These are phyloP conservation scores for Coendou prehensilis DNA, from an alignment of 2,797 vertebrate genomes.

Conservation along the genomic window DNA sequence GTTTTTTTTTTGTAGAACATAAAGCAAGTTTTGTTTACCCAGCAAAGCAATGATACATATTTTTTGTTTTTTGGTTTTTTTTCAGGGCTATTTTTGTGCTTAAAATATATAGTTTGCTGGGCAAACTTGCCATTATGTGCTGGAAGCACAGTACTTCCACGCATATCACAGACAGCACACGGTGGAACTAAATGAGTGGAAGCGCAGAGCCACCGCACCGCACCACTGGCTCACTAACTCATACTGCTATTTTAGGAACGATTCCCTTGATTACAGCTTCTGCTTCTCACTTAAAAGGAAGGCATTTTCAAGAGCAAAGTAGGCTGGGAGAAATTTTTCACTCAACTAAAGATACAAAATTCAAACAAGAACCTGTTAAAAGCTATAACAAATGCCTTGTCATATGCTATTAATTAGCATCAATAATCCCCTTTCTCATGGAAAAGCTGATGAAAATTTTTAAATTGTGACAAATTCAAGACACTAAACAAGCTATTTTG, in stretches of 20 bases:
- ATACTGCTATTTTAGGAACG: constrained; percentile 17
- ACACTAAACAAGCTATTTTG: constrained; percentile 43
- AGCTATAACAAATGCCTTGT: constrained; percentile 44
- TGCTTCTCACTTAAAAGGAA: constrained; percentile 68
- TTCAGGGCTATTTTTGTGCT: not conserved
- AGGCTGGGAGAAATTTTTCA: constrained; percentile 58
- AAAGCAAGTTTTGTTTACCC: constrained; percentile 60
- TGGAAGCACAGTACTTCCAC: constrained; percentile 29
- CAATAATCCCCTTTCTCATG: constrained; percentile 28
- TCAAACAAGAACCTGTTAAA: constrained; percentile 67
- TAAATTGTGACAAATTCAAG: constrained; percentile 38
- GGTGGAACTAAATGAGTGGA: not conserved
- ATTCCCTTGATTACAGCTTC: constrained; percentile 37
- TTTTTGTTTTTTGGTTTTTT: constrained; percentile 27
- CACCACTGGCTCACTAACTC: constrained; percentile 40
- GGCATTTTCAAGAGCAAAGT: constrained; percentile 64
- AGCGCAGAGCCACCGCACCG: constrained; percentile 7
- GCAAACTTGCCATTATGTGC: constrained; percentile 13
- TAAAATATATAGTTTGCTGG: constrained; percentile 28
- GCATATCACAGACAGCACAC: not conserved
- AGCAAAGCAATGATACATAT: constrained; percentile 28
- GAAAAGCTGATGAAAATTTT: constrained; percentile 45
- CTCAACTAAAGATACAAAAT: constrained; percentile 60
- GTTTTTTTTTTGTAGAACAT: not conserved
- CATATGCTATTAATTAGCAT: constrained; percentile 55